Evolutionary conservation across 2,797 vertebrate genomes (phyloP).

Genomic region (Anableps anableps): DNA sequence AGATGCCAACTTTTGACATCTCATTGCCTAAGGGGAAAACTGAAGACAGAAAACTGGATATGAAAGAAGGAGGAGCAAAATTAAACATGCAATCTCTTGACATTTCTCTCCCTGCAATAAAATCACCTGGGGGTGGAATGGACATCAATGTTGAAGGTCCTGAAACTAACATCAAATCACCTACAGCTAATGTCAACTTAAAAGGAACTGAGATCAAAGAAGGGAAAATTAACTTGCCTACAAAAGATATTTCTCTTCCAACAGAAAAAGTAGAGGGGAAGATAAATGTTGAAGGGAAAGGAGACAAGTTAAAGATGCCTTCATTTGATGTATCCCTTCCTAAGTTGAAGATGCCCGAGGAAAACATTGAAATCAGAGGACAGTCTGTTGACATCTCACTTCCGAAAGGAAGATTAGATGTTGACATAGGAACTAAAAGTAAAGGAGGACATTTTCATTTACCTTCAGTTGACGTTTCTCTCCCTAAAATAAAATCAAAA

Average conservation of each 20-base stretch:
- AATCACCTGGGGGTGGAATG: slow-evolving; percentile 13
- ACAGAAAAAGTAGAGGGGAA: slow-evolving; percentile 44
- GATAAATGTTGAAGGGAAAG: slow-evolving; percentile 56
- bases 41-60: slow-evolving; percentile 42
- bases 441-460: slow-evolving; percentile 53
- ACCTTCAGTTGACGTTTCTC: slow-evolving; percentile 59
- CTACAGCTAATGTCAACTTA: slow-evolving; percentile 30
- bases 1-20: slow-evolving; percentile 55
- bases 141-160: slow-evolving; percentile 39
- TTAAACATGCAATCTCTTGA: slow-evolving; percentile 54
- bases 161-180: slow-evolving; percentile 34
- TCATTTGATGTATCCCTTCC: slow-evolving; percentile 58
- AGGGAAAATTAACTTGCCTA: slow-evolving; percentile 32
- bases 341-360: slow-evolving; percentile 54
- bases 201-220: slow-evolving; percentile 40
- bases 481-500: slow-evolving; percentile 66
- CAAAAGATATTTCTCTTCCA: slow-evolving; percentile 55
- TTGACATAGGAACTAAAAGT: slow-evolving; percentile 26
- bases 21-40: slow-evolving; percentile 52
- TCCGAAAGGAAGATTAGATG: slow-evolving; percentile 52
- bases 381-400: slow-evolving; percentile 61
- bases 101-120: slow-evolving; percentile 53
- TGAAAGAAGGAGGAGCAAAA: slow-evolving; percentile 49
- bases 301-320: slow-evolving; percentile 74
- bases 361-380: slow-evolving; percentile 38